These are phyloP conservation scores for Tachuris rubrigastra DNA, from an alignment of 2,113 vertebrate species.

Conservation along the genomic window DNA sequence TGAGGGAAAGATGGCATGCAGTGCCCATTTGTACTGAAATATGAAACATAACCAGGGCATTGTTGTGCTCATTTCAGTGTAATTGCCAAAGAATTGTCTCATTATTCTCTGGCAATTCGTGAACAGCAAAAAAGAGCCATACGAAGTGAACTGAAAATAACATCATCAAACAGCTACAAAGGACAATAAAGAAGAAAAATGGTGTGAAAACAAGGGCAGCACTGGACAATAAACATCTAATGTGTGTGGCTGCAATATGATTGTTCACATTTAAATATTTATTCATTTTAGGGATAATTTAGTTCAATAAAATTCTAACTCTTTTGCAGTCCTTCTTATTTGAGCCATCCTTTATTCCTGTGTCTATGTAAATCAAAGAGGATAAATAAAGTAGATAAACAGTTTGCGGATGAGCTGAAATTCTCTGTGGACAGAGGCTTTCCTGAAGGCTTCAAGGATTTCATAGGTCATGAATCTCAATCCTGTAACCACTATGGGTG, in stretches of 20 bases:
- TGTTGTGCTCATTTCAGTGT: not conserved
- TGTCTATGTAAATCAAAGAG: not conserved
- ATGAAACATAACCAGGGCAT: not conserved
- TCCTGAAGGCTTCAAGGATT: not conserved
- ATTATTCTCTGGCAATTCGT: slow-evolving; percentile 20
- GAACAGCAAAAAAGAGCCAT: not conserved
- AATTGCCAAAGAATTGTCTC: slow-evolving; percentile 42
- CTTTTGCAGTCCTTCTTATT: not conserved
- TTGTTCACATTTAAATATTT: slow-evolving; percentile 50
- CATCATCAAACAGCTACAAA: not conserved
- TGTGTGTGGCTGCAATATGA: not conserved
- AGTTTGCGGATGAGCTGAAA: not conserved
- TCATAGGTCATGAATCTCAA: not conserved
- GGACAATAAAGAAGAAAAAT: slow-evolving; percentile 33
- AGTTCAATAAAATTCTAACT: not conserved
- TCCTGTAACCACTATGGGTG: not conserved
- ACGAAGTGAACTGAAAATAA: slow-evolving; percentile 13
- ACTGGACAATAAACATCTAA: not conserved
- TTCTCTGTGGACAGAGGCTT: not conserved
- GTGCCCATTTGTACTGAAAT: not conserved
- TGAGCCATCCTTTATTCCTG: not conserved
- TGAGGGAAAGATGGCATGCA: not conserved
- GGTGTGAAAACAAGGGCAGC: slow-evolving; percentile 28
- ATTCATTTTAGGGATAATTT: slow-evolving; percentile 20
- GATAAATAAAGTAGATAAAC: not conserved